Evolutionary conservation across 2,113 vertebrate species (phyloP).

Genomic region (Pygoscelis adeliae): DNA sequence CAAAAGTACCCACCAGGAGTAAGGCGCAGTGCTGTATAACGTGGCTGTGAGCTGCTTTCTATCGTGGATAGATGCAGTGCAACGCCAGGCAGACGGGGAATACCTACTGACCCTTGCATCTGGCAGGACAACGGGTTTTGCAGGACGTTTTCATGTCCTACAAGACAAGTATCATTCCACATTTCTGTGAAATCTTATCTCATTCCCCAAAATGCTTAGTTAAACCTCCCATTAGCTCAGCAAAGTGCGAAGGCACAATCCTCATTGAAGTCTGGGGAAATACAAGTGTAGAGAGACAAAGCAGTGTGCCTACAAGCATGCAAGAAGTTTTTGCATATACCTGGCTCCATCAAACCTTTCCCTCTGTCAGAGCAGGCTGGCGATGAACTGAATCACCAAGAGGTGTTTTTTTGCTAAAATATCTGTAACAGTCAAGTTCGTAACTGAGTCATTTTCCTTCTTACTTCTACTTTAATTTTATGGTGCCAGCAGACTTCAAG

Average conservation of each 20-base stretch:
- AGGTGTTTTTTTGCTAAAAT: not conserved
- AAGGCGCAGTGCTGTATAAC: not conserved
- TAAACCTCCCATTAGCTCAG: not conserved
- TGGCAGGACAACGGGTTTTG: not conserved
- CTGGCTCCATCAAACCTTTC: not conserved
- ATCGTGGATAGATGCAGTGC: rapidly evolving
- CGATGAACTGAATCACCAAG: not conserved
- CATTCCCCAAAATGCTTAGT: not conserved
- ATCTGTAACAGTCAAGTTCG: not conserved
- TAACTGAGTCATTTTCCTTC: not conserved
- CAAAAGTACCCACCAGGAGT: not conserved
- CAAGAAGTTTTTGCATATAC: not conserved
- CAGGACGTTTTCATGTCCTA: not conserved
- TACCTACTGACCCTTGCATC: not conserved
- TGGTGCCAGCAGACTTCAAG: not conserved
- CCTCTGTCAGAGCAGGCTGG: not conserved
- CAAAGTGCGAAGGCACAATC: not conserved
- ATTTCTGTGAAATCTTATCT: not conserved
- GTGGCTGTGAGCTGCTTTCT: not conserved
- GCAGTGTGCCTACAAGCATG: not conserved
- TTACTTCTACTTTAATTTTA: not conserved
- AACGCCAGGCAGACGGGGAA: not conserved
- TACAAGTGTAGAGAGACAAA: not conserved
- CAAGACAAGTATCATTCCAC: not conserved
- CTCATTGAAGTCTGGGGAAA: not conserved